phyloP scores from a whole-genome alignment of 2,113 vertebrate species.

The Pterocles gutturalis region DNA sequence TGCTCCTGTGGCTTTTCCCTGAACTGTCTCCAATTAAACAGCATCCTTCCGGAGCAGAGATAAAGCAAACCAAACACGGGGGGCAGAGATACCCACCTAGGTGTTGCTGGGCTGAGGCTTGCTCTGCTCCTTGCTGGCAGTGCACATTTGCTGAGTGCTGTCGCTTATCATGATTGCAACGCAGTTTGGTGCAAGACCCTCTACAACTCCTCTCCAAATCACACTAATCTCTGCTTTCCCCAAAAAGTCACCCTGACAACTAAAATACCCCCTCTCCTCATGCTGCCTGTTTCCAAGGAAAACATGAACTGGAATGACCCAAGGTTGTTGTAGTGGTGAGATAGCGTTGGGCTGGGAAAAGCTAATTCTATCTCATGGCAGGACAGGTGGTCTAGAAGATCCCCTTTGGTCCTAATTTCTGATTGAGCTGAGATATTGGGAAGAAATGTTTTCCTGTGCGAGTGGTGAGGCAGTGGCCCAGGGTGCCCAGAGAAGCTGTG shows the following conservation, averaged over 20 bases:
- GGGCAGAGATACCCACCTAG: not conserved
- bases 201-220: not conserved
- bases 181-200: not conserved
- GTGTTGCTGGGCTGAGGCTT: not conserved
- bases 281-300: not conserved
- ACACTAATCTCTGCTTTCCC: not conserved
- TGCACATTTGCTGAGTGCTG: rapidly evolving
- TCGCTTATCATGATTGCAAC: rapidly evolving
- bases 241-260: not conserved
- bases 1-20: not conserved
- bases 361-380: not conserved
- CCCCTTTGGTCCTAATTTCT: not conserved
- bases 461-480: too few species aligned
- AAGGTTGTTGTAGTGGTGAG: too few species aligned
- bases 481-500: too few species aligned
- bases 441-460: too few species aligned
- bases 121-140: not conserved
- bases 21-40: not conserved
- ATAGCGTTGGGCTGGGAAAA: not conserved
- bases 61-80: not conserved
- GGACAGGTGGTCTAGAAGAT: not conserved
- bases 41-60: not conserved
- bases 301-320: not conserved
- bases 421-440: too few species aligned
- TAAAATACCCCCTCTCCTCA: not conserved